phyloP scores from a whole-genome alignment of 2,888 invertebrate genomes.

The Pandemis heparana region DNA sequence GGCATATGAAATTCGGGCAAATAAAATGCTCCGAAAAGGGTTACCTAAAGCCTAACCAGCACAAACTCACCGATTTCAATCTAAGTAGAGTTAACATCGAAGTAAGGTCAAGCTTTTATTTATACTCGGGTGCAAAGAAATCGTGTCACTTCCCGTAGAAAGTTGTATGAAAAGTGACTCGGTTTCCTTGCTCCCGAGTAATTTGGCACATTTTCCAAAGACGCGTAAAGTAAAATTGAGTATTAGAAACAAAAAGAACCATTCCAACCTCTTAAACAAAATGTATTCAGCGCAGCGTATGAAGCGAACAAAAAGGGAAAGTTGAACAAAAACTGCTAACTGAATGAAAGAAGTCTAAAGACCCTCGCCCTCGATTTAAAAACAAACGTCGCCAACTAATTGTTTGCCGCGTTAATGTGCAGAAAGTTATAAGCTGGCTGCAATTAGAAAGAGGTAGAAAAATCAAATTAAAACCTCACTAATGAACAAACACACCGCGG shows the following conservation, averaged over 20 bases:
- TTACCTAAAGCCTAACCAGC: too few species aligned
- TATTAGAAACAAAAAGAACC: neutral
- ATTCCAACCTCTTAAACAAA: neutral
- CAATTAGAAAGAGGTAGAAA: conserved; percentile 82
- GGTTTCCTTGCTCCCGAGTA: too few species aligned
- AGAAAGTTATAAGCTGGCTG: conserved; percentile 71
- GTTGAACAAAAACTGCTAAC: conserved; percentile 20
- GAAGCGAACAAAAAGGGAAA: conserved; percentile 27
- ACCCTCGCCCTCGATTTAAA: conserved; percentile 43
- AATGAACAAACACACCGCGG: conserved; percentile 77
- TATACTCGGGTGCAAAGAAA: too few species aligned
- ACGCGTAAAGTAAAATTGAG: neutral
- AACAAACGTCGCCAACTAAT: conserved; percentile 64
- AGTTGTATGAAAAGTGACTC: too few species aligned
- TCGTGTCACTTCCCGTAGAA: too few species aligned
- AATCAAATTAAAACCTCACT: conserved; percentile 79
- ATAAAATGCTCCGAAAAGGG: too few species aligned
- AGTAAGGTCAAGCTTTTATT: too few species aligned
- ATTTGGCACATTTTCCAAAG: neutral
- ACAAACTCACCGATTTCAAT: too few species aligned
- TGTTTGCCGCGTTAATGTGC: conserved; percentile 67
- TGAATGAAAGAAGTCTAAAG: conserved; percentile 26
- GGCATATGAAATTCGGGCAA: too few species aligned
- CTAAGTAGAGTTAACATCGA: too few species aligned
- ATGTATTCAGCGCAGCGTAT: neutral